These are phyloP conservation scores for Capreolus pygargus DNA, from an alignment of 2,113 vertebrate genomes.

Conservation along the genomic window DNA sequence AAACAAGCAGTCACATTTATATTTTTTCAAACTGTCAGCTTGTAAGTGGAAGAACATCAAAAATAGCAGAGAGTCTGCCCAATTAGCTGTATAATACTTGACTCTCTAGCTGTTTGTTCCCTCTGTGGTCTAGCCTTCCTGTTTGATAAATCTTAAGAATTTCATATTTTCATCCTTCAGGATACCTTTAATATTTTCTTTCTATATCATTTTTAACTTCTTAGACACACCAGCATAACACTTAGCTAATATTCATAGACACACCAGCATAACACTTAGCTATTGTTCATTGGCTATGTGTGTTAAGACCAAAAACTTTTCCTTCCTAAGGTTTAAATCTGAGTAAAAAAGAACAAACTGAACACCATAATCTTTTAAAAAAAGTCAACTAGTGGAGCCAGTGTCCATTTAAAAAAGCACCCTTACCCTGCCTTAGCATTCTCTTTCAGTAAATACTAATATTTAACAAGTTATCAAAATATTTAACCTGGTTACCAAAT, in stretches of 20 bases:
- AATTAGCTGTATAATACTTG: slow-evolving; percentile 61
- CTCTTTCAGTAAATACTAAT: slow-evolving; percentile 34
- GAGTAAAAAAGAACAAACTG: slow-evolving; percentile 66
- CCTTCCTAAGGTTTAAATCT: slow-evolving; percentile 72
- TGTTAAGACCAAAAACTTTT: slow-evolving; percentile 58
- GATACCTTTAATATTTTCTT: slow-evolving; percentile 22
- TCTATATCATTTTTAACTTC: slow-evolving; percentile 66
- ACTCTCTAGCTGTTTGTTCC: slow-evolving; percentile 70
- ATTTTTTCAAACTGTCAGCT: slow-evolving; percentile 71
- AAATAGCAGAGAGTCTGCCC: slow-evolving; percentile 68
- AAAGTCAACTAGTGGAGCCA: slow-evolving; percentile 22
- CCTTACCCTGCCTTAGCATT: slow-evolving; percentile 12
- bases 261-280: slow-evolving; percentile 51
- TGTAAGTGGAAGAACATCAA: slow-evolving; percentile 70
- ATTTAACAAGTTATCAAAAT: slow-evolving; percentile 69
- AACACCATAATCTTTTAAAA: slow-evolving; percentile 61
- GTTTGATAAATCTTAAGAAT: slow-evolving; percentile 68
- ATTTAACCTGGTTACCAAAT: slow-evolving; percentile 60
- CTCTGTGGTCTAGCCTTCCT: slow-evolving; percentile 58
- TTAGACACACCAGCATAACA: slow-evolving; percentile 49
- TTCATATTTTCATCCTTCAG: background rate
- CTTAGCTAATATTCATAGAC: slow-evolving; percentile 61
- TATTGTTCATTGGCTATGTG: slow-evolving; percentile 42
- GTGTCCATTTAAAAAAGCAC: slow-evolving; percentile 59
- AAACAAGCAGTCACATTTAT: slow-evolving; percentile 70